phyloP scores from a whole-genome alignment of 2,888 invertebrate genomes.

The Agrotis segetum region DNA sequence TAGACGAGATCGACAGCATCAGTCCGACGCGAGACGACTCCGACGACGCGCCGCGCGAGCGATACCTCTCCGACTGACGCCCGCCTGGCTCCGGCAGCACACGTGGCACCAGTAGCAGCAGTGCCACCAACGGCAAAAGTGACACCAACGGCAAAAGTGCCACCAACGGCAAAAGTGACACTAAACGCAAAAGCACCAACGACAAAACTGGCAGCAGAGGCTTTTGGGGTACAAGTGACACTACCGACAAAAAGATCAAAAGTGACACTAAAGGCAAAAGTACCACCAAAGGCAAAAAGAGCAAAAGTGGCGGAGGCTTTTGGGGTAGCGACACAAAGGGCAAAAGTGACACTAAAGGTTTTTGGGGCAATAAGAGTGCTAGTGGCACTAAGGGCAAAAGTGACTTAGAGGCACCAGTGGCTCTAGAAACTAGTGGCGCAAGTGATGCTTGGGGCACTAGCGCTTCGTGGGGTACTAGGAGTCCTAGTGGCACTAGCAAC shows the following conservation, averaged over 20 bases:
- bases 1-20: slow-evolving; percentile 90
- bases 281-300: not conserved
- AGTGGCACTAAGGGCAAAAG: not conserved
- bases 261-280: not conserved
- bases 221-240: slow-evolving; percentile 13
- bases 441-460: not conserved
- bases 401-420: not conserved
- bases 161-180: slow-evolving; percentile 1
- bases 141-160: not conserved
- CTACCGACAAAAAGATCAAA: not conserved
- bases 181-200: not conserved
- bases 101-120: slow-evolving; percentile 3
- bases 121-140: not conserved
- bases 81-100: slow-evolving; percentile 32
- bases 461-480: not conserved
- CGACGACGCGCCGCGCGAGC: slow-evolving; percentile 75
- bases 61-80: slow-evolving; percentile 85
- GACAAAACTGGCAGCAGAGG: not conserved
- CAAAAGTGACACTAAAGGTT: slow-evolving; percentile 2
- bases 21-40: slow-evolving; percentile 82
- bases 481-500: slow-evolving; percentile 9
- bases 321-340: not conserved
- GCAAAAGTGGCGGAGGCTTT: no score
- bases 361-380: slow-evolving; percentile 4
- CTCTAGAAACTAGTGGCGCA: not conserved